Evolutionary conservation across 2,888 invertebrate species (phyloP), one percentile per base, ranked within the genome.

Genomic region (Morinoia aosen): DNA sequence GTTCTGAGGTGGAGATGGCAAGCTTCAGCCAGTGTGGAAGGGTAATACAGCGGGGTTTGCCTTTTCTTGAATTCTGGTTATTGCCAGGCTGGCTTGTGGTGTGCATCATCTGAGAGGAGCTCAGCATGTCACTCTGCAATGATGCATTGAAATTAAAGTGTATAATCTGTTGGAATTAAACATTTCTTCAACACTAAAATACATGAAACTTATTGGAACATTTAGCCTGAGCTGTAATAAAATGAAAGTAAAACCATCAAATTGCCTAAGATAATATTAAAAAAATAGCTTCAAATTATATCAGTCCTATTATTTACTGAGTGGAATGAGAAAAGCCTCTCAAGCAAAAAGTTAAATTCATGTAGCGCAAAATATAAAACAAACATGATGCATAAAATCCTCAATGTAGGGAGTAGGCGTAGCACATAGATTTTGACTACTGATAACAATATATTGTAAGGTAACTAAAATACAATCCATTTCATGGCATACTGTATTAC

Each of bases 11-110:
- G n/a, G 93, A 56, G 25, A 93, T 93, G 56, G 93, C 93, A n/a
- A n/a, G 33, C 57, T 93, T 93, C 93, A 93, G 57, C 93, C 93
- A 93, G 11, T 12, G n/a, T 10, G 93, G 93, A 57, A 93, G 93
- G 48, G 33, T 57, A 33, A 93, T 93, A 33, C 57, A 33, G 57
- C 93, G 93, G 0, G 93, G 33, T 57, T 93, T 57, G 57, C n/a
- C 16, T 93, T 93, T 90, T 33, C 76, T 16, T 76, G 76, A 33
- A 19, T 10, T 76, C 76, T 76, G 19, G 76, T 8, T 33, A 76
- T 33, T 76, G 76, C 76, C 33, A 33, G 76, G 76, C 33, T 76
- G 76, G 33, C 25, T 8, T 76, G 76, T 25, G 76, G 2, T 76
- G 76, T 19, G 16, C 76, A 76, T 76, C 76, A 76, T 76, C 10